These are phyloP conservation scores for Zootoca vivipara DNA, from an alignment of 2,113 vertebrate species.

Conservation along the genomic window DNA sequence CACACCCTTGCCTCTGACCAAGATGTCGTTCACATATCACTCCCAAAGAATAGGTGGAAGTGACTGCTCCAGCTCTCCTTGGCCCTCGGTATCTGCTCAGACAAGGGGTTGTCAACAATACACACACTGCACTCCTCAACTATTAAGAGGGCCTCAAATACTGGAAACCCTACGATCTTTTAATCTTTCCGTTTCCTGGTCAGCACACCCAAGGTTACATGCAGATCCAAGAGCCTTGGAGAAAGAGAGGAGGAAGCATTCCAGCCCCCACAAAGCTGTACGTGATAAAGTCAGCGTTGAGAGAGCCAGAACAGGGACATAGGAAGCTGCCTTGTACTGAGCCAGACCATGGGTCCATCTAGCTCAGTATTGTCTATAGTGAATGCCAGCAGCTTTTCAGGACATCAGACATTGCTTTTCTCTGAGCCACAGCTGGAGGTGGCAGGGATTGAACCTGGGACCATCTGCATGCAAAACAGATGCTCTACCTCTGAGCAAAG, in stretches of 20 bases:
- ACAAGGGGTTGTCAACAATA: neutral
- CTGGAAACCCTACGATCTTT: neutral
- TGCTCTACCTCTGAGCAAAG: no score
- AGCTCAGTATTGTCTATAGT: no score
- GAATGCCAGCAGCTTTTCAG: no score
- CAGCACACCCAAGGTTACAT: neutral
- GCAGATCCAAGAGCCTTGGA: neutral
- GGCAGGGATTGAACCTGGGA: no score
- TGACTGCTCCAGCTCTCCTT: neutral
- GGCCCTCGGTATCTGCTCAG: neutral
- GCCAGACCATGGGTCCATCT: no score
- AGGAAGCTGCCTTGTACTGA: no score
- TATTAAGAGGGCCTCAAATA: neutral
- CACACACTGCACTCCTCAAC: neutral
- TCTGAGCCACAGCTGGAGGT: no score
- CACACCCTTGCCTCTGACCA: neutral
- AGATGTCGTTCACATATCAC: neutral
- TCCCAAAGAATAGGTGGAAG: constrained; percentile 20
- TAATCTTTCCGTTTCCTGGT: neutral
- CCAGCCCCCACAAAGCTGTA: no score
- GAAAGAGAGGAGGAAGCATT: neutral
- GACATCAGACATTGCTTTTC: no score
- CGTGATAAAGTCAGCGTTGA: no score
- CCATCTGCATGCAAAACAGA: no score
- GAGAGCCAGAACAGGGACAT: no score